A percentile compares a stretch with the other conserved stretches of the same genome.
Evolutionary conservation across 2,888 invertebrate species (phyloP).

Genomic region (Tenthredo mesomela): DNA sequence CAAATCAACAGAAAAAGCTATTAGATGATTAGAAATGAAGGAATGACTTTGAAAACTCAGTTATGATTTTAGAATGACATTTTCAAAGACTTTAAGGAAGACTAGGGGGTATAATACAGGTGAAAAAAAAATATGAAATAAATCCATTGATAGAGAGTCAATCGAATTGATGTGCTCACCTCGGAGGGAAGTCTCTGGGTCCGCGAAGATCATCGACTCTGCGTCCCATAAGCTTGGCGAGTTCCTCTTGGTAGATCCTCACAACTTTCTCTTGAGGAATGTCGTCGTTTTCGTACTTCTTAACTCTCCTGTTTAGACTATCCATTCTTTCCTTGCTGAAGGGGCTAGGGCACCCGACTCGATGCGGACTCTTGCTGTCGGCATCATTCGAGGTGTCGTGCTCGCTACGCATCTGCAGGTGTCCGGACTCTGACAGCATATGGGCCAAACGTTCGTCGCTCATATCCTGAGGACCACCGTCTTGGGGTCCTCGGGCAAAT

Average conservation of each 20-base stretch:
- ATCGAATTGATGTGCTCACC: conserved; percentile 80
- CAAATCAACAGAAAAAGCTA: not conserved
- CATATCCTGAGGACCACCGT: conserved; percentile 84
- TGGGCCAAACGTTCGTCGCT: conserved; percentile 96
- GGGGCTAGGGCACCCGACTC: conserved; percentile 90
- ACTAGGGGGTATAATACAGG: too few species aligned
- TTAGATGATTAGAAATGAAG: not conserved
- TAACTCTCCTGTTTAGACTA: conserved; percentile 86
- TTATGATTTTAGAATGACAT: not conserved
- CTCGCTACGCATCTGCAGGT: conserved; percentile 88
- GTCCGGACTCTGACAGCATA: conserved; percentile 95
- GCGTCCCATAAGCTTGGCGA: conserved; percentile 94
- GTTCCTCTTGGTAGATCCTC: conserved; percentile 96
- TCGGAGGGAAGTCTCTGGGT: conserved; percentile 88
- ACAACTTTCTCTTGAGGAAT: conserved; percentile 98
- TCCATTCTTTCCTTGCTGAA: conserved; percentile 83
- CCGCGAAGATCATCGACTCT: conserved; percentile 87
- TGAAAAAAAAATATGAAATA: not conserved
- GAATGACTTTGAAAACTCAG: not conserved
- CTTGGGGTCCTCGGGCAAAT: conserved; percentile 84
- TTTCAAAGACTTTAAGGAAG: not conserved
- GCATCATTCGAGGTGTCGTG: conserved; percentile 81
- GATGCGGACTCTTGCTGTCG: conserved; percentile 88
- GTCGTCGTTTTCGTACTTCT: conserved; percentile 95
- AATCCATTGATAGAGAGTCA: not conserved